Evolutionary conservation across 2,113 vertebrate genomes (phyloP).

Genomic region (Entelurus aequoreus): DNA sequence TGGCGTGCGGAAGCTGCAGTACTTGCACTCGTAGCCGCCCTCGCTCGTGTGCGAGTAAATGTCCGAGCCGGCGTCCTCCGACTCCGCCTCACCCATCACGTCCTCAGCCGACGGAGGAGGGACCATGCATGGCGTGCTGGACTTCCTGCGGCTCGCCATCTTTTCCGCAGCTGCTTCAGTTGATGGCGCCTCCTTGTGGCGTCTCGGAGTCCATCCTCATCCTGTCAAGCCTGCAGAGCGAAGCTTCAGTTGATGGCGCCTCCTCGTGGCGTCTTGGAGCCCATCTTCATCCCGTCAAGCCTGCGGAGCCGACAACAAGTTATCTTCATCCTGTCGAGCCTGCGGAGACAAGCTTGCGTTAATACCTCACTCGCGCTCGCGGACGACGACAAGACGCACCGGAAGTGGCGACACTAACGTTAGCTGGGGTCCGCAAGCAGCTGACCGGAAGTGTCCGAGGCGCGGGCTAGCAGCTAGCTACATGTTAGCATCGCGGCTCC

Average conservation of each 20-base stretch:
- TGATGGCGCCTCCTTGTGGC: conserved; percentile 6
- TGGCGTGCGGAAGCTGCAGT: conserved; percentile 85
- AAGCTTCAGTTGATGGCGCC: background rate
- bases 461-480: background rate
- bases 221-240: background rate
- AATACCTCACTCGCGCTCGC: no score
- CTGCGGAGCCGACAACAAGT: no score
- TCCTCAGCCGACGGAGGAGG: conserved; percentile 72
- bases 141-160: conserved; percentile 92
- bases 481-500: conserved; percentile 21
- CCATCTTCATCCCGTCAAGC: no score
- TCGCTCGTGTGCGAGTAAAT: conserved; percentile 47
- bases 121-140: conserved; percentile 90
- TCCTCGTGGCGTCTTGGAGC: conserved; percentile 2
- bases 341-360: no score
- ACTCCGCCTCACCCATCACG: conserved; percentile 40
- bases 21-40: conserved; percentile 92
- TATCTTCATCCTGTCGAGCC: no score
- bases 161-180: conserved; percentile 18
- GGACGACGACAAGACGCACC: background rate
- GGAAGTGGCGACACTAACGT: conserved; percentile 12
- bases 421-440: conserved; percentile 13
- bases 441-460: no score
- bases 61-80: conserved; percentile 67
- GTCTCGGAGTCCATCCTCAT: conserved; percentile 10